These are phyloP conservation scores for Brachyistius frenatus DNA, from an alignment of 2,113 vertebrate genomes.

Conservation along the genomic window DNA sequence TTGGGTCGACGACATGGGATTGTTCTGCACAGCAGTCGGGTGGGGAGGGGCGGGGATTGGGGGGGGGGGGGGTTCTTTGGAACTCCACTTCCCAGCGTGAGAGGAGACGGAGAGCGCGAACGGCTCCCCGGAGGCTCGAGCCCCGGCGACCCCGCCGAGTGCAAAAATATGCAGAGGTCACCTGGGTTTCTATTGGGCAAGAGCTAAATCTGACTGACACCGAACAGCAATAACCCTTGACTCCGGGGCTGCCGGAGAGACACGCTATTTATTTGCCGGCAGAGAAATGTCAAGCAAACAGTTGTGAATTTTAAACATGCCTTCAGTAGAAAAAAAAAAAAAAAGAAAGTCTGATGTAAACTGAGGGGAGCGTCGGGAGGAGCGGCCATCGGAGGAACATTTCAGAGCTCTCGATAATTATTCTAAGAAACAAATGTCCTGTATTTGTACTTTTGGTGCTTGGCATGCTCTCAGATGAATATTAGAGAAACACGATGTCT, in stretches of 20 bases:
- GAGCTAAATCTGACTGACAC: constrained; percentile 88
- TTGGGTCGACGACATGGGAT: constrained; percentile 89
- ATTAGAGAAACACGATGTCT: too few species aligned
- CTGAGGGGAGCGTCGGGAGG: not conserved
- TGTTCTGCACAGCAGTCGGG: constrained; percentile 90
- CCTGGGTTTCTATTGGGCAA: constrained; percentile 84
- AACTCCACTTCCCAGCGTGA: constrained; percentile 94
- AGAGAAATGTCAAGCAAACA: constrained; percentile 75
- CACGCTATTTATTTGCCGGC: constrained; percentile 63
- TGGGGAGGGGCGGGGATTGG: constrained; percentile 81
- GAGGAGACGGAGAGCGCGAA: constrained; percentile 93
- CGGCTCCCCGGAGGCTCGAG: constrained; percentile 87
- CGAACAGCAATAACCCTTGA: constrained; percentile 82
- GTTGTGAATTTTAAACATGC: constrained; percentile 49
- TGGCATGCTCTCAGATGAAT: too few species aligned
- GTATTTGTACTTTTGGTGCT: too few species aligned
- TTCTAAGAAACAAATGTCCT: too few species aligned
- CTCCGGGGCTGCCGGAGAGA: constrained; percentile 57
- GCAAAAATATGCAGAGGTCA: constrained; percentile 96
- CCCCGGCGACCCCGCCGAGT: constrained; percentile 91
- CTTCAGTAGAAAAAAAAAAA: constrained; percentile 38
- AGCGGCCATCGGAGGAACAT: not conserved
- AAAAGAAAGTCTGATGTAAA: constrained; percentile 41
- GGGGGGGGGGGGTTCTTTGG: constrained; percentile 91
- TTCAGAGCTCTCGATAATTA: not conserved